A percentile compares a stretch with the other conserved stretches of the same genome.
Conservation (phyloP, 2,797 vertebrate genomes). For the Lindbergichthys nudifrons region DNA sequence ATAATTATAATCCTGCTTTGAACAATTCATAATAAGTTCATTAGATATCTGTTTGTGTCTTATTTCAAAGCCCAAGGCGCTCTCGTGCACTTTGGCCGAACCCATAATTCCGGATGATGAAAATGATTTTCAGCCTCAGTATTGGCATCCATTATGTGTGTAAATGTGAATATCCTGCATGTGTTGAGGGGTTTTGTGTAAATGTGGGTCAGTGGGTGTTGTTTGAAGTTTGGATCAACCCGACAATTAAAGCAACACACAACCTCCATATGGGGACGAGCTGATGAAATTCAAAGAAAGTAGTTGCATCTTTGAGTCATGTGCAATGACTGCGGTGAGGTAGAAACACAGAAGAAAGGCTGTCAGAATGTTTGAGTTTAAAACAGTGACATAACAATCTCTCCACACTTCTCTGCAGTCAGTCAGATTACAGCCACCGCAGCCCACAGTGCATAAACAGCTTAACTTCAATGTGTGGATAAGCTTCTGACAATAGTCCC, state of each 20-base stretch:
- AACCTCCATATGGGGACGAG: conserved; percentile 15
- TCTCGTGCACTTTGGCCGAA: conserved; percentile 79
- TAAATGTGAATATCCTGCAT: conserved; percentile 41
- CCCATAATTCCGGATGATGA: conserved; percentile 59
- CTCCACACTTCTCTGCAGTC: conserved; percentile 44
- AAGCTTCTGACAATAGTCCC: conserved; percentile 54
- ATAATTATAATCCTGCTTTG: conserved; percentile 75
- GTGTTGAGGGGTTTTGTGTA: conserved; percentile 15
- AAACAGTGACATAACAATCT: conserved; percentile 43
- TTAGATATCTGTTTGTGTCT: conserved; percentile 78
- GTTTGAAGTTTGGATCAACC: conserved; percentile 58
- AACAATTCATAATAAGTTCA: conserved; percentile 82
- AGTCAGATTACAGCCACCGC: conserved; percentile 47
- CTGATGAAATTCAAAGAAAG: conserved; percentile 16
- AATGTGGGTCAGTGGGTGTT: conserved; percentile 32
- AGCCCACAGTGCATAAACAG: conserved; percentile 56
- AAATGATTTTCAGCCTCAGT: conserved; percentile 37
- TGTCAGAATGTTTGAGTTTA: conserved; percentile 1
- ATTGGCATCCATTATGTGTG: conserved; percentile 36
- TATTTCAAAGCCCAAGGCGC: conserved; percentile 69
- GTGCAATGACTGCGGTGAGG: background rate
- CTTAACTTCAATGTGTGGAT: conserved; percentile 63
- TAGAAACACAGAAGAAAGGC: conserved; percentile 9
- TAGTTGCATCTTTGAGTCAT: background rate
- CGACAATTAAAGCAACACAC: conserved; percentile 64